Evolutionary conservation across 2,888 invertebrate species (phyloP).

Genomic region (Dasypogon diadema): DNA sequence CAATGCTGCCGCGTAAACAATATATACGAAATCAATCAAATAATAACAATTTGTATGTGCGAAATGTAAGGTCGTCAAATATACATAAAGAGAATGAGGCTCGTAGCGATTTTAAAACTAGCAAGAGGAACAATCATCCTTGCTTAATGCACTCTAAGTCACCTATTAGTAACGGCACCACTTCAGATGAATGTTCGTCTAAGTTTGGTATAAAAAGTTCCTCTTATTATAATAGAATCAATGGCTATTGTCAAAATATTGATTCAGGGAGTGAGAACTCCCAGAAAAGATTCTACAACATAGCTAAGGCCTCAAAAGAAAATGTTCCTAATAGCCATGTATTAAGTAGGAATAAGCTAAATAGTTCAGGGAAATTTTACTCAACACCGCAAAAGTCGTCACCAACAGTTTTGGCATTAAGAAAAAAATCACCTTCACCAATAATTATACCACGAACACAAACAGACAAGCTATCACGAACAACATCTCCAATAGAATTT

Average conservation of each 20-base stretch:
- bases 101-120: not conserved
- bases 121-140: constrained; percentile 33
- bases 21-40: constrained; percentile 58
- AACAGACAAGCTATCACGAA: constrained; percentile 61
- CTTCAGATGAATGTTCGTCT: constrained; percentile 60
- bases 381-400: constrained; percentile 29
- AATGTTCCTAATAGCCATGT: constrained; percentile 59
- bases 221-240: constrained; percentile 45
- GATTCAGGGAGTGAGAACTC: constrained; percentile 56
- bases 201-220: constrained; percentile 61
- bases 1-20: constrained; percentile 59
- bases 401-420: constrained; percentile 57
- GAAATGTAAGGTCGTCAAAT: constrained; percentile 15
- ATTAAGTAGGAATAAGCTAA: constrained; percentile 10
- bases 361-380: constrained; percentile 20
- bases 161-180: constrained; percentile 59
- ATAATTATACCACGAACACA: constrained; percentile 57
- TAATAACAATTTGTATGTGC: not conserved
- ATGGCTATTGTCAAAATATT: not conserved
- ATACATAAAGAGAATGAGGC: constrained; percentile 13
- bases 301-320: constrained; percentile 64
- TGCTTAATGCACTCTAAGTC: constrained; percentile 58
- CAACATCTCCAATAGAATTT: constrained; percentile 58
- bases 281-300: constrained; percentile 66
- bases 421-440: constrained; percentile 61